Evolutionary conservation across 2,888 invertebrate genomes (phyloP), one percentile per base, ranked within the genome.

Genomic region (Hipparchia sbordonii): DNA sequence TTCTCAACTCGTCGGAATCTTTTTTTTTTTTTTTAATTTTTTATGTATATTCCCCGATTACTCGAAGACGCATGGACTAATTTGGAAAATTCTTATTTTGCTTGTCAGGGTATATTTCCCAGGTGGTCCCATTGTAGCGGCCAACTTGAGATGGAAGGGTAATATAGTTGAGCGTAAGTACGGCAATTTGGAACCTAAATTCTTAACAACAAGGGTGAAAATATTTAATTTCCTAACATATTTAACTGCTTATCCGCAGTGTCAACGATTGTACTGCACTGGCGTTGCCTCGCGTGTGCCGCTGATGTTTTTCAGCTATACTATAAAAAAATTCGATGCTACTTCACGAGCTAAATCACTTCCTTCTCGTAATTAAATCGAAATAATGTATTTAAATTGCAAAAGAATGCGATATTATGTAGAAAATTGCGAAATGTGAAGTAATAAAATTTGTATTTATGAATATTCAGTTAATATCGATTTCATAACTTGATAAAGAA

Each of bases 291-390:
- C 70, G 76, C 72, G 74, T 72, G 72, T 48, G 60, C 56, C 48
- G 48, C 6, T 52, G 46, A 60, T 33, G 68, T 59, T 72, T 70
- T 72, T 54, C 72, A 73, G 63, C 56, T 48, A 13, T 13, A 59
- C 63, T 54, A 67, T 72, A 45, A 72, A 72, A 72, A 67, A 48
- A 67, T 72, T 74, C 39, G 33, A 69, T 66, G 57, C 59, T 59
- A 48, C 52, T 63, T 62, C 48, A 57, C 62, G 72, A 66, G 46
- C 51, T 60, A 56, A 23, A 74, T 72, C 59, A 70, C 61, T 74
- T 74, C 74, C 74, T 72, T n/a, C n/a, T 65, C 12, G 39, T 69
- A 74, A 72, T 52, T 66, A 74, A 54, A 69, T 61, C n/a, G 33
- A 52, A 56, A 65, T 62, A 10, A 57, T 66, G 68, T 51, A 70